These are phyloP conservation scores for Papilio elwesi DNA, from an alignment of 2,888 invertebrate genomes.

Conservation along the genomic window DNA sequence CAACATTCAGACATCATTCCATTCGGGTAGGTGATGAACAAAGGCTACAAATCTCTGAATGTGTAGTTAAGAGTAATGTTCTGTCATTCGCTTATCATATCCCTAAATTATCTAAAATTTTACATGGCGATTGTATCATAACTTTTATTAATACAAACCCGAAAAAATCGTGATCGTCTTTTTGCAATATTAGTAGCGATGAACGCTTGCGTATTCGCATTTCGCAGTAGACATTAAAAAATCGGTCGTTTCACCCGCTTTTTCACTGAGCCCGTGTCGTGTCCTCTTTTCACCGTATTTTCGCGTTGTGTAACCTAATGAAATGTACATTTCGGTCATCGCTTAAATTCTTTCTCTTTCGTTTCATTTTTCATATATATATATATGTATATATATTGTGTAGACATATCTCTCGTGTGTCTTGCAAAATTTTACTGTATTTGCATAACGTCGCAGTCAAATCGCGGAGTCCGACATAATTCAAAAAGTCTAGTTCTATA, in stretches of 20 bases:
- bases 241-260: slow-evolving; percentile 55
- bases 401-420: neutral
- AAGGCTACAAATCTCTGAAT: no score
- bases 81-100: no score
- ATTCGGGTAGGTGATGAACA: no score
- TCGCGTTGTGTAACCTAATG: slow-evolving; percentile 38
- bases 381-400: no score
- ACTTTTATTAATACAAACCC: no score
- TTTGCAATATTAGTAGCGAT: no score
- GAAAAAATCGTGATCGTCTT: no score
- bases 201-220: slow-evolving; percentile 30
- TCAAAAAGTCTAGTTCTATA: neutral
- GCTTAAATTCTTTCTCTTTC: slow-evolving; percentile 8
- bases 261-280: slow-evolving; percentile 47
- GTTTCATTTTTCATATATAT: slow-evolving; percentile 21
- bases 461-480: neutral
- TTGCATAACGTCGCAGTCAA: no score
- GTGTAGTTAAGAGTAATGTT: no score
- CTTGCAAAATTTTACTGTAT: neutral
- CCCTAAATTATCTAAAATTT: no score
- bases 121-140: no score
- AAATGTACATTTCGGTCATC: slow-evolving; percentile 27
- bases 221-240: slow-evolving; percentile 48
- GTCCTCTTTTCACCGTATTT: slow-evolving; percentile 46
- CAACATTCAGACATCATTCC: no score